These are phyloP conservation scores for Cricetomys ansorgei DNA, from an alignment of 2,113 vertebrate species.

Conservation along the genomic window DNA sequence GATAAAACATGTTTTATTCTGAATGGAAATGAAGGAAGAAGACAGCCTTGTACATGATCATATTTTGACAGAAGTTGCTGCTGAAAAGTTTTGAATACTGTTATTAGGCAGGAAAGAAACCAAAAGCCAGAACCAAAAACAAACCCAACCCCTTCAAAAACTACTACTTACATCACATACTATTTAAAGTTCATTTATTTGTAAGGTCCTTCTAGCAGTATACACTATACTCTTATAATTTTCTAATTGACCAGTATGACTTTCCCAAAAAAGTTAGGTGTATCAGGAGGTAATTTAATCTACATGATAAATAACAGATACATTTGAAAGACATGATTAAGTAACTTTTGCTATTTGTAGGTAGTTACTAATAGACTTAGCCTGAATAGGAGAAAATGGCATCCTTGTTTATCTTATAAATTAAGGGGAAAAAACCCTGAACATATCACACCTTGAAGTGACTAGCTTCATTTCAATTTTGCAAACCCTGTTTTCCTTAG, in stretches of 20 bases:
- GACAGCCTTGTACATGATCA: not conserved
- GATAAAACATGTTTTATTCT: constrained; percentile 3
- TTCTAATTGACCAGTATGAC: not conserved
- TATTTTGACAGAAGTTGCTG: constrained; percentile 19
- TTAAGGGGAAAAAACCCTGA: not conserved
- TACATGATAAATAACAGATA: not conserved
- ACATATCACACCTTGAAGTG: not conserved
- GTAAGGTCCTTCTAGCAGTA: not conserved
- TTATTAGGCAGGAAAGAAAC: not conserved
- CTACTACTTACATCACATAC: not conserved
- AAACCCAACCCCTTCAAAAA: not conserved
- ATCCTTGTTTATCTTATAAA: constrained; percentile 16
- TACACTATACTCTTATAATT: constrained; percentile 6
- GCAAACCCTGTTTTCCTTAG: not conserved
- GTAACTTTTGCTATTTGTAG: constrained; percentile 16
- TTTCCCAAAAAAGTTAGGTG: constrained; percentile 8
- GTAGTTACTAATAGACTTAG: constrained; percentile 32
- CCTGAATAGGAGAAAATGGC: not conserved
- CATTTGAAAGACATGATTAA: constrained; percentile 35
- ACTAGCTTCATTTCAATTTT: constrained; percentile 11
- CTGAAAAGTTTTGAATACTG: constrained; percentile 22
- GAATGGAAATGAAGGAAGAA: not conserved
- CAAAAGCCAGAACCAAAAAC: no score
- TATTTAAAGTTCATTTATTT: constrained; percentile 16
- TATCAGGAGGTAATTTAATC: constrained; percentile 29